A percentile compares a stretch with the other conserved stretches of the same genome.
phyloP scores from a whole-genome alignment of 2,113 vertebrate species.

The Clarias magur region DNA sequence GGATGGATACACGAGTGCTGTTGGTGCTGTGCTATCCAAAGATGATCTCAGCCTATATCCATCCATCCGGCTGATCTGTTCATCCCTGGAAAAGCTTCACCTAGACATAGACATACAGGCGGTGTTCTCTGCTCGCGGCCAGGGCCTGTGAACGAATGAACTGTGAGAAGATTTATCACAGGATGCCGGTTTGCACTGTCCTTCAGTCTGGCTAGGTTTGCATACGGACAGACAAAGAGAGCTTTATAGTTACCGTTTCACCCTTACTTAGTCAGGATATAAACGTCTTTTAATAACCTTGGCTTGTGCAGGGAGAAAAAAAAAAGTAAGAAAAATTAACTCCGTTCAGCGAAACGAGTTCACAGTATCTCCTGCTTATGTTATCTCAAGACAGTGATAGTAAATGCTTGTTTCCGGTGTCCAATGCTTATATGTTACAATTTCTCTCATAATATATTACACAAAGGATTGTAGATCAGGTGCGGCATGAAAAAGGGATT shows the following conservation, averaged over 20 bases:
- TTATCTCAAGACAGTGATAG: constrained; percentile 4
- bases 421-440: neutral
- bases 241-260: constrained; percentile 54
- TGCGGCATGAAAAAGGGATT: neutral
- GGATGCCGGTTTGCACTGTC: constrained; percentile 38
- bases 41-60: constrained; percentile 56
- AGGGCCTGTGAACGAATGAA: constrained; percentile 68
- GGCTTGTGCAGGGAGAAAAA: neutral
- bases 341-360: neutral
- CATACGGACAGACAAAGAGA: constrained; percentile 58
- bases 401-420: neutral
- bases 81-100: constrained; percentile 18
- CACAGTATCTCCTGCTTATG: neutral
- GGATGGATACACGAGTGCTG: constrained; percentile 67
- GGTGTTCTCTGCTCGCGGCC: neutral
- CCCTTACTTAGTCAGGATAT: constrained; percentile 12
- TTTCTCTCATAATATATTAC: neutral
- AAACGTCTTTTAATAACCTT: neutral
- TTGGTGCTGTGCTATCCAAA: constrained; percentile 76
- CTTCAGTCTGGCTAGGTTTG: constrained; percentile 51
- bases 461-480: neutral
- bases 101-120: constrained; percentile 2
- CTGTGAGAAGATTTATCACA: constrained; percentile 67
- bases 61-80: constrained; percentile 21
- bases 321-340: neutral